A percentile compares a stretch with the other conserved stretches of the same genome.
Conservation (phyloP, 2,113 vertebrate species). For the Peromyscus californicus region DNA sequence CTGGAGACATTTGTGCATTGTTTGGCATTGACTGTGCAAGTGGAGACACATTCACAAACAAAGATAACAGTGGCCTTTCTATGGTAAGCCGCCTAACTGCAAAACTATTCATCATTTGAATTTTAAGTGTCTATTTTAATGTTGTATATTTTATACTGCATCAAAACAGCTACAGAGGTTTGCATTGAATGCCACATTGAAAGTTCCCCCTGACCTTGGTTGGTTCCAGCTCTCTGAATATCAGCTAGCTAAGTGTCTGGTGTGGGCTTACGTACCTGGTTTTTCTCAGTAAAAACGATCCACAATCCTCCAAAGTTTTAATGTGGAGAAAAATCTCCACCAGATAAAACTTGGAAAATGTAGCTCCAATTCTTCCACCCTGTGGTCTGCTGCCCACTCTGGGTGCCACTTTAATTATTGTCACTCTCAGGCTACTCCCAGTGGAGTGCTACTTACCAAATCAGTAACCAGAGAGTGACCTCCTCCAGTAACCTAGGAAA, state of each 20-base stretch:
- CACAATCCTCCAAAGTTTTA: background rate
- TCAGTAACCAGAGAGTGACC: background rate
- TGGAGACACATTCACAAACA: slow-evolving; percentile 96
- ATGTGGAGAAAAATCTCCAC: background rate
- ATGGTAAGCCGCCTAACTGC: slow-evolving; percentile 90
- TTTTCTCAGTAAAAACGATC: slow-evolving; percentile 38
- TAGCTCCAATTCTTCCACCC: background rate
- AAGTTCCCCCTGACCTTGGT: background rate
- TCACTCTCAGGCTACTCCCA: background rate
- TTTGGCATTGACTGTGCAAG: slow-evolving; percentile 99
- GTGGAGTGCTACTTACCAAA: background rate
- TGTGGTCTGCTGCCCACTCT: background rate
- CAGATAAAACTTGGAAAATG: background rate
- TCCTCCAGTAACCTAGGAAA: background rate
- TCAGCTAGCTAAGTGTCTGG: background rate
- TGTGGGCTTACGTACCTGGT: background rate
- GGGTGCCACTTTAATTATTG: background rate
- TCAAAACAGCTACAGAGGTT: background rate
- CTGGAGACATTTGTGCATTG: slow-evolving; percentile 97
- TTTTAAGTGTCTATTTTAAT: slow-evolving; percentile 18
- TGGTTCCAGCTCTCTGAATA: background rate
- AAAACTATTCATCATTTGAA: background rate
- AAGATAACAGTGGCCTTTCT: slow-evolving; percentile 89
- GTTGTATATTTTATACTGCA: background rate
- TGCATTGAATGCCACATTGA: background rate